Evolutionary conservation across 2,888 invertebrate genomes (phyloP).

Genomic region (Hylaea fasciaria): DNA sequence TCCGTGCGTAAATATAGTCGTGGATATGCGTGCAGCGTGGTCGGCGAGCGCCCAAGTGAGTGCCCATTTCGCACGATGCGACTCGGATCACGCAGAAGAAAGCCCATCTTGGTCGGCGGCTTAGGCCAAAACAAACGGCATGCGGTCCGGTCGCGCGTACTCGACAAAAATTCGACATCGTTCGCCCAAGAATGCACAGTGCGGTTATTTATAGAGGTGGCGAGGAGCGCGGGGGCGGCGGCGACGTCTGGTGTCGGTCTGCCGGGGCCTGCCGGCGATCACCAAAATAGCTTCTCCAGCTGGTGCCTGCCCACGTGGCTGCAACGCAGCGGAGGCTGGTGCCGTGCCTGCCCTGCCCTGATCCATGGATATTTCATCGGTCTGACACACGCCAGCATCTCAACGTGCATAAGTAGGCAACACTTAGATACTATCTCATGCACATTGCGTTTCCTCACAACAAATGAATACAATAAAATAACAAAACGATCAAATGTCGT

Average conservation of each 20-base stretch:
- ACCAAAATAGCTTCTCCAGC: constrained; percentile 84
- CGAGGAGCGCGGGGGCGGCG: constrained; percentile 84
- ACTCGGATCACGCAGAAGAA: constrained; percentile 29
- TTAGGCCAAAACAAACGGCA: constrained; percentile 82
- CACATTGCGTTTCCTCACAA: no score
- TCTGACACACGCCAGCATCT: constrained; percentile 3
- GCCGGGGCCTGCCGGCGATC: constrained; percentile 86
- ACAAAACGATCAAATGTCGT: no score
- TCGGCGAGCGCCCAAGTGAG: constrained; percentile 25
- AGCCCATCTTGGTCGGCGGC: constrained; percentile 45
- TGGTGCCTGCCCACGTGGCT: constrained; percentile 83
- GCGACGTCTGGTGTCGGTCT: constrained; percentile 85
- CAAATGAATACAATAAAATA: no score
- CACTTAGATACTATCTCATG: no score
- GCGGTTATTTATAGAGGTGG: constrained; percentile 80
- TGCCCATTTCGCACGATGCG: constrained; percentile 32
- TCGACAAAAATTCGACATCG: constrained; percentile 85
- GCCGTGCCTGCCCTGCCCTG: constrained; percentile 54
- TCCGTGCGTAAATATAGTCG: constrained; percentile 40
- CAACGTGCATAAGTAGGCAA: neutral
- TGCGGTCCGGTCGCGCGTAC: constrained; percentile 79
- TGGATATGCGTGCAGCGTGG: constrained; percentile 31
- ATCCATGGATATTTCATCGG: constrained; percentile 28
- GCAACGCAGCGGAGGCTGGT: constrained; percentile 55
- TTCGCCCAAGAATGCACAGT: constrained; percentile 85